Conservation (phyloP, 2,113 vertebrate genomes). For the Aptenodytes patagonicus region DNA sequence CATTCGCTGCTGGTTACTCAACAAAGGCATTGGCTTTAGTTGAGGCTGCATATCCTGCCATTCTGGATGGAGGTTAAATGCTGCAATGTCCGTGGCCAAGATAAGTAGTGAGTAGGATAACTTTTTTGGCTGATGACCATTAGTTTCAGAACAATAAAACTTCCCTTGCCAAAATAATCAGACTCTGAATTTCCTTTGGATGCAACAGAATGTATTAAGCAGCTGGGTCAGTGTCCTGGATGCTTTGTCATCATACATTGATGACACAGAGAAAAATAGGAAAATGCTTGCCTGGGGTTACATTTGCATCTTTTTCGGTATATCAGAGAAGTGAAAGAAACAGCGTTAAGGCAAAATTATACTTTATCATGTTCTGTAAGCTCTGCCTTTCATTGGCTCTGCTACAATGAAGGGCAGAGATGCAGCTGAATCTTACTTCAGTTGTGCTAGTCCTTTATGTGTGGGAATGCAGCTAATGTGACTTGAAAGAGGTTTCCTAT, state of each 20-base stretch:
- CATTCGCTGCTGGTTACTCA: conserved; percentile 26
- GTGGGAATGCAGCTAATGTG: background rate
- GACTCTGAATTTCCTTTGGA: background rate
- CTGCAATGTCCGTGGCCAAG: conserved; percentile 21
- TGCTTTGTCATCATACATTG: conserved; percentile 3
- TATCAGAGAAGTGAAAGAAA: background rate
- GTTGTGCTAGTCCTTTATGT: background rate
- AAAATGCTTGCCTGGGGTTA: background rate
- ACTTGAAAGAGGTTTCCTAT: background rate
- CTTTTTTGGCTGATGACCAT: background rate
- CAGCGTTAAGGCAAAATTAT: background rate
- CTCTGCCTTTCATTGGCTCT: background rate
- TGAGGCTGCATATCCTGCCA: background rate
- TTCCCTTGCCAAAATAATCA: conserved; percentile 25
- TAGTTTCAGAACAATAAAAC: conserved; percentile 27
- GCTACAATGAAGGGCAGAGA: background rate
- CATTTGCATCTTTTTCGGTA: background rate
- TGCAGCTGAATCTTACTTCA: background rate
- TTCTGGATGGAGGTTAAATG: conserved; percentile 21
- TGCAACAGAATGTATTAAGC: background rate
- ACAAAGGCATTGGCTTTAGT: conserved; percentile 10
- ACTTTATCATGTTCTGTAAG: background rate
- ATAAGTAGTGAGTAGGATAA: conserved; percentile 48
- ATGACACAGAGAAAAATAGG: background rate
- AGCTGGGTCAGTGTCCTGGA: background rate